Conservation (phyloP, 2,797 vertebrate genomes). For the Rhabdomys pumilio region DNA sequence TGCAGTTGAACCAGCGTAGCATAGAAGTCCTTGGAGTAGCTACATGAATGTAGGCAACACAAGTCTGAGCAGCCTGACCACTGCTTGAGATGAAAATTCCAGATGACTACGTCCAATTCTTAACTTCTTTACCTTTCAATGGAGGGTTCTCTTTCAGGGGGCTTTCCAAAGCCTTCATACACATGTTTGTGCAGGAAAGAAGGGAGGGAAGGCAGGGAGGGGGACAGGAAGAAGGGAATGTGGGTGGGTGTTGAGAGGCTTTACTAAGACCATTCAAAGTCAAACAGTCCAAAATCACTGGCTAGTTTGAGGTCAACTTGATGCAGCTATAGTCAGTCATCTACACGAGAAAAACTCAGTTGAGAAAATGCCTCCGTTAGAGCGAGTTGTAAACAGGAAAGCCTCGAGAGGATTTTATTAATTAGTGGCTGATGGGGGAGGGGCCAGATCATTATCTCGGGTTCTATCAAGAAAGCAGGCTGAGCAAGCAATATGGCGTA, state of each 20-base stretch:
- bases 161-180: background rate
- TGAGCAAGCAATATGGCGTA: background rate
- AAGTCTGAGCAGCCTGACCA: background rate
- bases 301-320: background rate
- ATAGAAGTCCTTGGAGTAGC: accelerated
- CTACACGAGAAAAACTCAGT: background rate
- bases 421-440: background rate
- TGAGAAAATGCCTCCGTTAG: background rate
- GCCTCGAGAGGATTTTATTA: background rate
- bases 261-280: slow-evolving; percentile 10
- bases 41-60: too few species aligned
- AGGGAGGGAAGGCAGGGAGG: accelerated
- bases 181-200: background rate
- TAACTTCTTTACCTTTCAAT: background rate
- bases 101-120: background rate
- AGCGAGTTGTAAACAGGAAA: background rate
- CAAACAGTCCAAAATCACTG: background rate
- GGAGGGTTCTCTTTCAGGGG: background rate
- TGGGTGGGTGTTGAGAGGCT: background rate
- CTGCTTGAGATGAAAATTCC: background rate
- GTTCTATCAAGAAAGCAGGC: background rate
- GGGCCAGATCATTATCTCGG: background rate
- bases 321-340: background rate
- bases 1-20: background rate
- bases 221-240: background rate